Conservation (phyloP, 2,113 vertebrate species). For the Halcyon malimbica region DNA sequence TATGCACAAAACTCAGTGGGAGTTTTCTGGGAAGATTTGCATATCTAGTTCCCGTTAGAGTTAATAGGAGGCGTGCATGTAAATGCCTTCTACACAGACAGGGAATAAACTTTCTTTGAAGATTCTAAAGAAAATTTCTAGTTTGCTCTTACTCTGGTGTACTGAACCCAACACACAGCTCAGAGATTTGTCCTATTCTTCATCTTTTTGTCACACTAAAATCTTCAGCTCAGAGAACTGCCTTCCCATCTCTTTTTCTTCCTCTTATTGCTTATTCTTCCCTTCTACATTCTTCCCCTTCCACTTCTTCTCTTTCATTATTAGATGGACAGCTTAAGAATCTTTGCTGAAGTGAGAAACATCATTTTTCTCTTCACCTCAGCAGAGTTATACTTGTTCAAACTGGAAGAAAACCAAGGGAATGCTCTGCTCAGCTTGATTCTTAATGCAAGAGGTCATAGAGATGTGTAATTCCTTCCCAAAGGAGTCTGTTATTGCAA, state of each 20-base stretch:
- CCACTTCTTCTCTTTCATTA: background rate
- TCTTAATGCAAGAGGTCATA: background rate
- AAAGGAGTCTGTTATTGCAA: background rate
- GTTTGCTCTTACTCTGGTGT: background rate
- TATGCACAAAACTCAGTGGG: background rate
- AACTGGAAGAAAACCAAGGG: background rate
- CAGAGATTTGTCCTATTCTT: background rate
- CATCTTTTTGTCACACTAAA: background rate
- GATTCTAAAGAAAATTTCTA: background rate
- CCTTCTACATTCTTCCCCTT: background rate
- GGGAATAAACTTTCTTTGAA: conserved; percentile 41
- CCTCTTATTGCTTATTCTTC: background rate
- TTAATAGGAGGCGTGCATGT: background rate
- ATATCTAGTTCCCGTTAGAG: background rate
- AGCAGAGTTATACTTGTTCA: background rate
- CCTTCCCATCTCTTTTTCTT: background rate
- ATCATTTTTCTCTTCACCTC: background rate
- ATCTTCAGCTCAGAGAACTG: background rate
- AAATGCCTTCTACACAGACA: background rate
- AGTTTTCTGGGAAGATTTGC: conserved; percentile 21
- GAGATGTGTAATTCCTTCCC: background rate
- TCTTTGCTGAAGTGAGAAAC: background rate
- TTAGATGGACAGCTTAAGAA: background rate
- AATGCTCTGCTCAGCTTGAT: background rate
- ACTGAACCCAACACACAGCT: conserved; percentile 5